A percentile compares a stretch with the other conserved stretches of the same genome.
phyloP scores from a whole-genome alignment of 2,113 vertebrate species.

The Marmota monax region DNA sequence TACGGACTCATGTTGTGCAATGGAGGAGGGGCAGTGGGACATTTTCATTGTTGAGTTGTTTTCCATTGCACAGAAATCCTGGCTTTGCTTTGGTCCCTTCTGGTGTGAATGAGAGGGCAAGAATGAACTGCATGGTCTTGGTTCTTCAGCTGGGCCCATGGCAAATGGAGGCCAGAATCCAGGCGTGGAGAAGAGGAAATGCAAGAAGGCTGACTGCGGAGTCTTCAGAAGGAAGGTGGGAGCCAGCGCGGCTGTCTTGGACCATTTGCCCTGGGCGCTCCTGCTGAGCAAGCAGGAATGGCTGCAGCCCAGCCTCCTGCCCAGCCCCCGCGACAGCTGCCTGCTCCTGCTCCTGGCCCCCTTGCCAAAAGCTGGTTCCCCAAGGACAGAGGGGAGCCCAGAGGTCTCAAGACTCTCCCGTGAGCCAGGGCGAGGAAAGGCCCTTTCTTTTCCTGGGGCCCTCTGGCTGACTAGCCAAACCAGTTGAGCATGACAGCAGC shows the following conservation, averaged over 20 bases:
- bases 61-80: background rate
- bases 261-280: background rate
- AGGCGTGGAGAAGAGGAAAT: background rate
- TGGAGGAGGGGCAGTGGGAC: background rate
- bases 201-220: background rate
- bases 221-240: background rate
- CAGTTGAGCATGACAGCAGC: constrained; percentile 64
- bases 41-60: background rate
- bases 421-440: background rate
- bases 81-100: background rate
- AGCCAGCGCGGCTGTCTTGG: background rate
- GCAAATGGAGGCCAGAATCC: background rate
- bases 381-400: background rate
- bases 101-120: background rate
- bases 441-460: constrained; percentile 63
- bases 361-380: background rate
- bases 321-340: background rate
- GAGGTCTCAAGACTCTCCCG: background rate
- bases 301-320: background rate
- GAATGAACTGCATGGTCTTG: background rate
- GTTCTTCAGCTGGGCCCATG: background rate
- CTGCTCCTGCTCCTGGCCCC: background rate
- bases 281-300: background rate
- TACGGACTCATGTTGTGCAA: background rate
- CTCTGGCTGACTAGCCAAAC: constrained; percentile 64